Evolutionary conservation across 2,797 vertebrate genomes (phyloP), one percentile per base, ranked within the genome.

Genomic region (Philypnodon macrostomus): DNA sequence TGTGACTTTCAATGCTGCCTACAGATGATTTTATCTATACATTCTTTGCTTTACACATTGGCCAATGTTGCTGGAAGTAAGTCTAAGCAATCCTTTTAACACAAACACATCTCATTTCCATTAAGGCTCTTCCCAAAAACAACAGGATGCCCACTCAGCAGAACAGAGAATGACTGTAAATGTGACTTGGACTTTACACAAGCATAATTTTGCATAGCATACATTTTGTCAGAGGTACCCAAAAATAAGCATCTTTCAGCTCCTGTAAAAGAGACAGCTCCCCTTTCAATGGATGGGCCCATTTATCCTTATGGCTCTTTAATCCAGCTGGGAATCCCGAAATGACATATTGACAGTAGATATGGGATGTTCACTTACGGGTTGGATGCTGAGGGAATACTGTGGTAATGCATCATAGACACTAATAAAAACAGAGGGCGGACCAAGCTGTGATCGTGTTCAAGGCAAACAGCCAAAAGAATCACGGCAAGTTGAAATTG

Each of bases 111-210:
- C 32, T 16, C 30, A 17, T 32, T 42, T 24, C 13, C 26, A 5
- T 36, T 37, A 26, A 21, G 38, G 11, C 12, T 17, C 9, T 27
- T 23, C 14, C 50, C 56, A 53, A 48, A 49, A 53, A 47, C 68
- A 66, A 54, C 21, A 38, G 37, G 34, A 48, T 58, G 52, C 44
- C 27, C 40, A 54, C 52, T 61, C 65, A 73, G 55, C 54, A 67
- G 52, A 66, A n/a, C n/a, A n/a, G 32, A 13, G 15, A 36, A 50
- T 30, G 41, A 48, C 32, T 38, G 31, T 44, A 33, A 36, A 53
- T 34, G 52, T 23, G 14, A 29, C 5, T 5, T 53, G 53, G 45
- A 54, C 54, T 75, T 63, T 63, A 41, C 59, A 41, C 21, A 12
- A 9, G 8, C 35, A 11, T 34, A 0, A 34, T 60, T 57, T 30